Evolutionary conservation across 1,140 invertebrate species (phyloP).

Genomic region (Drosophila nikananu): DNA sequence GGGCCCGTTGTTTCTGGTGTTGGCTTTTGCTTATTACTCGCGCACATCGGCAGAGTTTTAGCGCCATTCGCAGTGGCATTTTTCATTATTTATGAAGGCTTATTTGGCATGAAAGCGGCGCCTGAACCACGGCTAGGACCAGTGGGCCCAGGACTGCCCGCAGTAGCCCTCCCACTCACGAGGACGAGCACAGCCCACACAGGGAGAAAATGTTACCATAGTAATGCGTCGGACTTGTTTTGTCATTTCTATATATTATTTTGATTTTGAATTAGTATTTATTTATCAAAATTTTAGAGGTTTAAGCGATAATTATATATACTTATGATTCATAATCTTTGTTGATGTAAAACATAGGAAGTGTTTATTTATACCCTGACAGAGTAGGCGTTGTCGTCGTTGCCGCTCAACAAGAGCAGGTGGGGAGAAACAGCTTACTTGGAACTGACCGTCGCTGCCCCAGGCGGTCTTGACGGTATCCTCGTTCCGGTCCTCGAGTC

Average conservation of each 20-base stretch:
- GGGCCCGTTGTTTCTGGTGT: constrained; percentile 33
- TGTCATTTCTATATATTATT: not conserved
- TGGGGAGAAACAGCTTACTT: constrained; percentile 29
- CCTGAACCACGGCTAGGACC: constrained; percentile 1
- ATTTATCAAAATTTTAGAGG: not conserved
- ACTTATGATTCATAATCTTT: not conserved
- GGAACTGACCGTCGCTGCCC: constrained; percentile 84
- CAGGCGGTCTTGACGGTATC: constrained; percentile 83
- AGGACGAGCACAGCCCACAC: not conserved
- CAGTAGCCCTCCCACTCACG: not conserved
- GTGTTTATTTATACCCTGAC: constrained; percentile 60
- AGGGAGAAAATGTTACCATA: not conserved
- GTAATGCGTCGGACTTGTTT: not conserved
- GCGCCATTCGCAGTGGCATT: constrained; percentile 48
- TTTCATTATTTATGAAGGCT: constrained; percentile 79
- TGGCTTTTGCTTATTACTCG: constrained; percentile 56
- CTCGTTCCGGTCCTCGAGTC: constrained; percentile 86
- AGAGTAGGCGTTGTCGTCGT: constrained; percentile 27
- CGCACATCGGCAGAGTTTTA: constrained; percentile 41
- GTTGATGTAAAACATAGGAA: constrained; percentile 47
- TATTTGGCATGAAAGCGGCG: constrained; percentile 67
- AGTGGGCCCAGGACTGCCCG: not conserved
- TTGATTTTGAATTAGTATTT: not conserved
- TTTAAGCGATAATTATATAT: not conserved
- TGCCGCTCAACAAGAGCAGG: not conserved